Percentiles rank a stretch among this genome's conserved stretches.
Evolutionary conservation across 2,797 vertebrate genomes (phyloP).

Genomic region (Acipenser ruthenus): DNA sequence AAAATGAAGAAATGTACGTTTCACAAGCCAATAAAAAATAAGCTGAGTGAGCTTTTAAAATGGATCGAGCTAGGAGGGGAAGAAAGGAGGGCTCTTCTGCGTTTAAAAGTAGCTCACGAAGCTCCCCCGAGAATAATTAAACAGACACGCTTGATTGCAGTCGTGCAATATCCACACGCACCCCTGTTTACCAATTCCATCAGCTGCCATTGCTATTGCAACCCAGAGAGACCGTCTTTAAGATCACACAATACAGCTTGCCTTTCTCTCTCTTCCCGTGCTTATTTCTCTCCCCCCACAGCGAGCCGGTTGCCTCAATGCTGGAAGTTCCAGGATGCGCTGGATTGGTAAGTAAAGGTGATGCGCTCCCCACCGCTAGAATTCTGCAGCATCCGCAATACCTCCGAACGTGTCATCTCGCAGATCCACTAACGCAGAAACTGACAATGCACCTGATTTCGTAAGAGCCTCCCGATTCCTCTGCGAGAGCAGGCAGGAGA

Average conservation of each 20-base stretch:
- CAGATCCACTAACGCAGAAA: slow-evolving; percentile 13
- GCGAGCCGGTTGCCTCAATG: slow-evolving; percentile 21
- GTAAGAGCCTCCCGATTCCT: slow-evolving; percentile 10
- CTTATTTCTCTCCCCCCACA: background rate
- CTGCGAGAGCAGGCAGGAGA: background rate
- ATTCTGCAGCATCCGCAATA: slow-evolving; percentile 41
- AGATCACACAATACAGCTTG: slow-evolving; percentile 28
- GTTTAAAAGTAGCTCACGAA: slow-evolving; percentile 47
- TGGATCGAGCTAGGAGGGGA: slow-evolving; percentile 13
- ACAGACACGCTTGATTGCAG: slow-evolving; percentile 39
- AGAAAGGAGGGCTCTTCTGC: slow-evolving; percentile 41
- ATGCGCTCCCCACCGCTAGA: slow-evolving; percentile 28
- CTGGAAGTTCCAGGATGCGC: slow-evolving; percentile 15
- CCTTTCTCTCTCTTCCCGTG: background rate
- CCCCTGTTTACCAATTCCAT: slow-evolving; percentile 54
- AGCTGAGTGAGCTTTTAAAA: slow-evolving; percentile 35
- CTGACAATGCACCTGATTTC: slow-evolving; percentile 23
- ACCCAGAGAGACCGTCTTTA: slow-evolving; percentile 21
- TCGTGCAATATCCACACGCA: slow-evolving; percentile 46
- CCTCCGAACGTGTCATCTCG: slow-evolving; percentile 41
- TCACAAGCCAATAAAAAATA: slow-evolving; percentile 21
- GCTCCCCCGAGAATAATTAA: slow-evolving; percentile 35
- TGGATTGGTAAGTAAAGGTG: slow-evolving; percentile 4
- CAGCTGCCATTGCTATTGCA: slow-evolving; percentile 58
- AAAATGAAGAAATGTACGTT: slow-evolving; percentile 33